Conservation (phyloP, 2,797 vertebrate species). For the Otolemur crassicaudatus region DNA sequence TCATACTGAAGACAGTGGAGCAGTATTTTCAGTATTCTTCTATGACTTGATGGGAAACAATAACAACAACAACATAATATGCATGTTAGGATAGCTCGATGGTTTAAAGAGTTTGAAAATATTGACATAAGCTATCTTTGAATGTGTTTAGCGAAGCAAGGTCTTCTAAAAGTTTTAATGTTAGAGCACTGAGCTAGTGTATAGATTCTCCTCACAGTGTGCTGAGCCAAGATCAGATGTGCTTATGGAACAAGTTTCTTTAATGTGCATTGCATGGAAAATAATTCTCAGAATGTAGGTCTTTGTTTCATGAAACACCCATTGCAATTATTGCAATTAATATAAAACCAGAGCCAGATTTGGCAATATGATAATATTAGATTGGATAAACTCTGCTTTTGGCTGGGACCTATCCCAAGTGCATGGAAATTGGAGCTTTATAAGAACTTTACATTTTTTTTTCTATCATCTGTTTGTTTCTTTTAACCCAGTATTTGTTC, state of each 20-base stretch:
- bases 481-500: background rate
- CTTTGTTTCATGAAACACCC: constrained; percentile 53
- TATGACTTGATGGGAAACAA: background rate
- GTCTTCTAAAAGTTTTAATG: background rate
- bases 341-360: constrained; percentile 48
- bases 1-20: background rate
- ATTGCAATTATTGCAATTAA: constrained; percentile 64
- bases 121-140: background rate
- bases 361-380: background rate
- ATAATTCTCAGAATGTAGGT: constrained; percentile 39
- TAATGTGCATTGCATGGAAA: constrained; percentile 18
- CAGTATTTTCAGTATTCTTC: background rate
- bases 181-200: background rate
- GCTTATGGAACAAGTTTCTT: constrained; percentile 43
- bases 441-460: background rate
- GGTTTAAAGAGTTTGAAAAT: constrained; percentile 49
- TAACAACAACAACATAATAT: background rate
- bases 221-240: constrained; percentile 40
- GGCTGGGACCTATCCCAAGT: background rate
- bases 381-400: background rate
- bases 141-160: background rate
- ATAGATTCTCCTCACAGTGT: background rate
- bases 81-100: background rate
- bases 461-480: background rate
- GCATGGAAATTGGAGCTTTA: background rate